Base-by-base conservation (phyloP, 2,888 invertebrate species). In the Protophormia terraenovae region DNA sequence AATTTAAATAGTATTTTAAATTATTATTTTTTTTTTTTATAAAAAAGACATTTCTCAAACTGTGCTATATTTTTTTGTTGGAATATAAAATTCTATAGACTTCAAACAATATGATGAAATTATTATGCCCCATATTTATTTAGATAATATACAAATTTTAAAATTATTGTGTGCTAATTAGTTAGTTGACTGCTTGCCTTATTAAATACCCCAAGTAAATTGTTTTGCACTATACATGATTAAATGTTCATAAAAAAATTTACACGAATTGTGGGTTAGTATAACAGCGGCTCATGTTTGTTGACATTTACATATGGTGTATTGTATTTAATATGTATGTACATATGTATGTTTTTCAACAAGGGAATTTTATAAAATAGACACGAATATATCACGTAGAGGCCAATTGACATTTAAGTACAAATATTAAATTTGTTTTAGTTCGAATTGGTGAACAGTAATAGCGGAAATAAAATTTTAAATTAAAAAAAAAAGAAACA, bases 231-330 rank as follows among this genome's bases (percentile, higher is more conserved):
- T 29, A 35, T 19, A 35, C 22, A 35, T 12, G 14, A 19, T 35
- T 35, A 27, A 60, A 60, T 53, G 35, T 60, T 60, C 35, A 41
- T 27, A n/a, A 71, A 38, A n/a, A 72, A 58, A 58, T 22, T 60
- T 45, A 60, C 72, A 73, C 32, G 45, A 45, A 60, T 60, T 47
- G 41, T 58, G 58, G 72, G 58, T 72, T 72, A 58, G 41, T 60
- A 6, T 73, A 73, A 45, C 32, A 41, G 16, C 22, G 12, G 19
- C n/a, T 55, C 8, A 58, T 58, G 16, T 19, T 41, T 19, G 27
- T 6, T 41, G 24, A 24, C n/a, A 41, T 64, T 38, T 41, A 38
- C 41, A 64, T 64, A 64, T 41, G 64, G n/a, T n/a, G n/a, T n/a
- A n/a, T n/a, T n/a, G n/a, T n/a, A 22, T 64, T 64, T 24, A 64